These are phyloP conservation scores for Gisinianus flammeolus DNA, from an alignment of 2,888 invertebrate species.

Conservation along the genomic window DNA sequence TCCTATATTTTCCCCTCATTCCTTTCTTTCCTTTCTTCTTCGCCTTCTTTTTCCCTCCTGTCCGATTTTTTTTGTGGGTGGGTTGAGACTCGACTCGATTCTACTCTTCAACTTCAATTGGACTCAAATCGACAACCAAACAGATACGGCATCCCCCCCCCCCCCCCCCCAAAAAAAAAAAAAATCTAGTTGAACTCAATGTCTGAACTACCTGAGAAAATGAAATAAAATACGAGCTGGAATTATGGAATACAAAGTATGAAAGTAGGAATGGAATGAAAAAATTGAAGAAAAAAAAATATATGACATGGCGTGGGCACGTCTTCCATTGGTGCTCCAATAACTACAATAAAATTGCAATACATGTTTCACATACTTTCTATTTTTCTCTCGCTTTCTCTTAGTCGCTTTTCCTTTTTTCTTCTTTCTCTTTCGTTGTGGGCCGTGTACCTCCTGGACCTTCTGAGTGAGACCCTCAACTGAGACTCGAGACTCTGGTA, in stretches of 20 bases:
- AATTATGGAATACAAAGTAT: background rate
- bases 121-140: background rate
- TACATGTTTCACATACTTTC: background rate
- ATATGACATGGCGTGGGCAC: background rate
- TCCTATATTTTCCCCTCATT: background rate
- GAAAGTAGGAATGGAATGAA: background rate
- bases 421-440: too few species aligned
- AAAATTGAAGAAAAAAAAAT: background rate
- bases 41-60: background rate
- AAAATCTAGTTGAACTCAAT: background rate
- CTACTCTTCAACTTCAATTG: too few species aligned
- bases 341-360: slow-evolving; percentile 21
- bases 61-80: background rate
- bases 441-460: too few species aligned
- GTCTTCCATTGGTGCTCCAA: background rate
- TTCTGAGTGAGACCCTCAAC: too few species aligned
- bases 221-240: background rate
- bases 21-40: background rate
- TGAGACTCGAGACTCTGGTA: too few species aligned
- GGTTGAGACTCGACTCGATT: background rate
- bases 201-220: too few species aligned
- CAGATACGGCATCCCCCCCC: too few species aligned
- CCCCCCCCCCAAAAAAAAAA: too few species aligned
- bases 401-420: too few species aligned
- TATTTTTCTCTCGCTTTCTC: background rate